Conservation (phyloP, 2,888 invertebrate genomes). For the Erebia ligea region DNA sequence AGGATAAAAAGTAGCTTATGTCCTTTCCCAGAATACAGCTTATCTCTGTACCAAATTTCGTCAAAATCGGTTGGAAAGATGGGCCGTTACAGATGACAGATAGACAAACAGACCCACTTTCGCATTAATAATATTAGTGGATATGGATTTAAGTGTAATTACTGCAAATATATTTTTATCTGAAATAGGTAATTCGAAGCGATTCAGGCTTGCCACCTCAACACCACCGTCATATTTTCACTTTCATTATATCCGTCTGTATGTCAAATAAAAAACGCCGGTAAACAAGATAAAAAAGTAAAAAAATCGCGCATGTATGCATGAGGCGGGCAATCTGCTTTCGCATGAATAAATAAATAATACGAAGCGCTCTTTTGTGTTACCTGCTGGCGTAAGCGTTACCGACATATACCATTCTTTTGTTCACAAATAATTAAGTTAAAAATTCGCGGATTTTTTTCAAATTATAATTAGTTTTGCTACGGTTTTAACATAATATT, state of each 20-base stretch:
- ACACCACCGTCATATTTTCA: constrained; percentile 4
- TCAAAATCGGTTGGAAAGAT: too few species aligned
- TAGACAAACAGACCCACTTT: too few species aligned
- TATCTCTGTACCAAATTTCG: too few species aligned
- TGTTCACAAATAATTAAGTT: constrained; percentile 16
- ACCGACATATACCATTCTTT: constrained; percentile 17
- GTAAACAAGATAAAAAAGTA: constrained; percentile 28
- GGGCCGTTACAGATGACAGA: too few species aligned
- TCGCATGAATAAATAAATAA: constrained; percentile 40
- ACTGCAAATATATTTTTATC: background rate
- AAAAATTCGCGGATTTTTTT: constrained; percentile 4
- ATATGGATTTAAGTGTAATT: background rate
- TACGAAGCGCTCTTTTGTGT: constrained; percentile 32
- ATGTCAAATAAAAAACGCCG: constrained; percentile 24
- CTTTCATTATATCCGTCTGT: constrained; percentile 22
- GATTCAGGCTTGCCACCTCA: too few species aligned
- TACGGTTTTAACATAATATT: background rate
- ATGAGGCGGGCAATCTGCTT: constrained; percentile 39
- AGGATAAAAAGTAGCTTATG: too few species aligned
- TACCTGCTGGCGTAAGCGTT: constrained; percentile 20
- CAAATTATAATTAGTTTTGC: constrained; percentile 1
- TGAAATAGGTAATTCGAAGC: background rate
- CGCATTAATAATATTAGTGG: too few species aligned
- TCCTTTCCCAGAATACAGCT: too few species aligned
- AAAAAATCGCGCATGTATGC: constrained; percentile 31